Base-by-base conservation (phyloP, 2,113 vertebrate species). In the Clupea harengus region DNA sequence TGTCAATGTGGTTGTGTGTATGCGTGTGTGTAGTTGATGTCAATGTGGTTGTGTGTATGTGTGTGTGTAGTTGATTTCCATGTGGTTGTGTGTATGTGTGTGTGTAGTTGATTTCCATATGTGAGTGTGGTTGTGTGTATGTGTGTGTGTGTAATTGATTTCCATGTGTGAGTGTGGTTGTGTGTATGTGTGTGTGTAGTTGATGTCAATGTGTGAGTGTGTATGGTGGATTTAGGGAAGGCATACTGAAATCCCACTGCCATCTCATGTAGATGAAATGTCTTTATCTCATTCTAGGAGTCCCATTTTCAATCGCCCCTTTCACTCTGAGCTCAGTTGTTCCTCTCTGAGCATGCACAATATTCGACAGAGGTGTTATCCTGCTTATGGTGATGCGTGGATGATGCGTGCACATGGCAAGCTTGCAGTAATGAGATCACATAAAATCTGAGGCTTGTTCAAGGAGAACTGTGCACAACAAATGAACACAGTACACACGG, bases 361-460 rank as follows among this genome's bases (percentile, higher is more conserved):
- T 93, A 90, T 91, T 90, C 75, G 89, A 92, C 90, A 92, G 92
- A 90, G 86, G 85, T 91, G 90, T 90, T 17, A 1, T 88, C 46
- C 90, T 90, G 92, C 90, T 90, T 92, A 91, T 88, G 85, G 89
- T 90, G 81, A 15, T 89, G 87, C 75, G 0, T 46, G 88, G 83
- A 90, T 93, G 92, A 93, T 87, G 88, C 4, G 39, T 39, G 39
- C 89, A 91, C 91, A 85, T 85, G 83, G 88, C 83, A 87, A 87
- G 91, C 92, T 93, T 28, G 80, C 86, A 89, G 93, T 90, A 78
- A 90, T 89, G 91, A 92, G 91, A 93, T 92, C 91, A 90, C 92
- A 88, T 93, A 90, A 92, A 91, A 89, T 82, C 84, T 86, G 89
- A 93, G 92, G 92, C 92, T 93, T 89, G 90, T 93, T 91, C 89